Conservation (phyloP, 2,113 vertebrate species). For the Stomatorhinus ivindoensis region DNA sequence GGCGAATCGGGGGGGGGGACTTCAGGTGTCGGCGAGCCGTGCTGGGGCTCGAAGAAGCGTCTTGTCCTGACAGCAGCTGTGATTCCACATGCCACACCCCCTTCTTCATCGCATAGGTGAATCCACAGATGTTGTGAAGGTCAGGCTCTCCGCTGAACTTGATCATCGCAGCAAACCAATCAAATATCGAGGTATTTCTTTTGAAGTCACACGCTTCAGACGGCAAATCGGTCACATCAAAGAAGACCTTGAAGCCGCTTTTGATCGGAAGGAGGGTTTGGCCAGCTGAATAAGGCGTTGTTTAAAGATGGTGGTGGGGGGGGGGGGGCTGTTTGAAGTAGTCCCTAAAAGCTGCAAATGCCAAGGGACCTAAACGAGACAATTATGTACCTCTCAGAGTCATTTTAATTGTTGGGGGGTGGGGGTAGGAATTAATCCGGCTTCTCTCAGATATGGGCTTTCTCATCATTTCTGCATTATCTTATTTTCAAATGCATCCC, state of each 20-base stretch:
- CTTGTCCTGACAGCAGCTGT: background rate
- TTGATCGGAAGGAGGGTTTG: conserved; percentile 26
- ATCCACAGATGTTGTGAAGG: conserved; percentile 23
- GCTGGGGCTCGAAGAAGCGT: background rate
- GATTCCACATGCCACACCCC: background rate
- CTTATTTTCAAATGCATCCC: background rate
- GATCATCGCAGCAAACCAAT: conserved; percentile 30
- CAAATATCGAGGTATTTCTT: conserved; percentile 32
- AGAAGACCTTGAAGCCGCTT: conserved; percentile 34
- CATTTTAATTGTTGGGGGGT: background rate
- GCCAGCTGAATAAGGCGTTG: background rate
- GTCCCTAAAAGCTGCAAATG: conserved; percentile 23
- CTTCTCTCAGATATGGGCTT: background rate
- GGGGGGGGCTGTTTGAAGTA: conserved; percentile 25
- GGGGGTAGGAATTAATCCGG: background rate
- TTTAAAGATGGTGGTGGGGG: background rate
- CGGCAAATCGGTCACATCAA: conserved; percentile 40
- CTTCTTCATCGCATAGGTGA: conserved; percentile 6
- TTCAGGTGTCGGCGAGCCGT: background rate
- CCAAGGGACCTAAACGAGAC: background rate
- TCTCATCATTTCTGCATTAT: background rate
- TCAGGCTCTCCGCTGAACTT: conserved; percentile 33
- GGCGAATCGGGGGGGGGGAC: background rate
- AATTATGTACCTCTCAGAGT: background rate
- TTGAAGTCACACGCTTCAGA: conserved; percentile 22